Percentiles rank a stretch among this genome's conserved stretches.
Evolutionary conservation across 2,888 invertebrate species (phyloP).

Genomic region (Oligia latruncula): DNA sequence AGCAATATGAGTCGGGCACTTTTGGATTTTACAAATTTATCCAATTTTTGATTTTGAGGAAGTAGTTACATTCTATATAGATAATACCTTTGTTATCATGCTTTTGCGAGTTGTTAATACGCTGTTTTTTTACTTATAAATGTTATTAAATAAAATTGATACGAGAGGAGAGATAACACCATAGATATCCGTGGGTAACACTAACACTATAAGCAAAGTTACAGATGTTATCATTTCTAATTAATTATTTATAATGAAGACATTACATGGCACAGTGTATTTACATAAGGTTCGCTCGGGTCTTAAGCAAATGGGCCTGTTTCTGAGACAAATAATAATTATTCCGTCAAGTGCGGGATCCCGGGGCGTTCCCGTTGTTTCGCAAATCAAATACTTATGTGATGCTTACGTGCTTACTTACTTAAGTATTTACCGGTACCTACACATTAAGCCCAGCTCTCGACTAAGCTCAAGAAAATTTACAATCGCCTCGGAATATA

Average conservation of each 20-base stretch:
- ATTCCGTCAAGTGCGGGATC: slow-evolving; percentile 44
- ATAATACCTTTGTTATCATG: background rate
- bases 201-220: slow-evolving; percentile 4
- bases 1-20: too few relatives aligned
- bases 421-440: slow-evolving; percentile 57
- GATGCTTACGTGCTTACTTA: slow-evolving; percentile 59
- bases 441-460: slow-evolving; percentile 40
- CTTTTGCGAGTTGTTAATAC: background rate
- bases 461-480: slow-evolving; percentile 52
- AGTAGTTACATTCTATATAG: background rate
- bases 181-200: background rate
- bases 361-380: slow-evolving; percentile 42
- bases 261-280: slow-evolving; percentile 53
- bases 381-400: slow-evolving; percentile 62
- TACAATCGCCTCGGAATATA: slow-evolving; percentile 46
- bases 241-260: slow-evolving; percentile 57
- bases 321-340: slow-evolving; percentile 58
- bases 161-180: too few relatives aligned
- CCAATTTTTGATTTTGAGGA: background rate
- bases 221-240: slow-evolving; percentile 44
- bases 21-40: too few relatives aligned
- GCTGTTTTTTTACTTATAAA: background rate
- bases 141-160: background rate
- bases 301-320: slow-evolving; percentile 53
- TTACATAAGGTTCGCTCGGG: slow-evolving; percentile 49